These are phyloP conservation scores for Oncorhynchus kisutch DNA, from an alignment of 2,113 vertebrate genomes.

Conservation along the genomic window DNA sequence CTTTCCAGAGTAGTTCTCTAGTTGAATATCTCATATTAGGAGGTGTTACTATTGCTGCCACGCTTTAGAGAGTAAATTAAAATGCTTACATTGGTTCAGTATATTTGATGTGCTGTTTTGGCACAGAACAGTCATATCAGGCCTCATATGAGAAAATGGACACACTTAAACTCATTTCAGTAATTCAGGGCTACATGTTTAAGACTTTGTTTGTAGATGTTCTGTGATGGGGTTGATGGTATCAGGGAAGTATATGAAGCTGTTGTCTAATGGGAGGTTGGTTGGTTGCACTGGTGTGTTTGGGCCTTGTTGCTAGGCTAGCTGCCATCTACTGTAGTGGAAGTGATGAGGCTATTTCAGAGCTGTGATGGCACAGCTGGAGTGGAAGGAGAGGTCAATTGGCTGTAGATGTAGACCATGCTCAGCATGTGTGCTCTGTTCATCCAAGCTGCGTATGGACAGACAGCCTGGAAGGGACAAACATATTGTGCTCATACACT, in stretches of 20 bases:
- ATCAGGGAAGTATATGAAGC: constrained; percentile 32
- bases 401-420: no score
- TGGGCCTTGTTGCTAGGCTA: not conserved
- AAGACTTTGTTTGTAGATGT: no score
- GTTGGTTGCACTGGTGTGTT: not conserved
- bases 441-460: no score
- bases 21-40: not conserved
- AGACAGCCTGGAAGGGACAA: no score
- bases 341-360: constrained; percentile 57
- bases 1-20: not conserved
- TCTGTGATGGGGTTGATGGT: no score
- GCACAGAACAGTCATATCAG: no score
- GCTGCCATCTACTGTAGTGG: constrained; percentile 3
- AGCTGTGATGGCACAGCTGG: constrained; percentile 55
- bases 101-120: not conserved
- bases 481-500: no score
- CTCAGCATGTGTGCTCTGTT: no score
- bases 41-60: not conserved
- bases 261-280: not conserved
- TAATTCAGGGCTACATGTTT: no score
- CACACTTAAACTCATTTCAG: no score
- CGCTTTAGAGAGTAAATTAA: not conserved
- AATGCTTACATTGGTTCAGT: not conserved
- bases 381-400: constrained; percentile 12
- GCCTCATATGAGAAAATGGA: no score